A percentile compares a stretch with the other conserved stretches of the same genome.
These are phyloP conservation scores for Willisornis vidua DNA, from an alignment of 2,113 vertebrate genomes.

Conservation along the genomic window DNA sequence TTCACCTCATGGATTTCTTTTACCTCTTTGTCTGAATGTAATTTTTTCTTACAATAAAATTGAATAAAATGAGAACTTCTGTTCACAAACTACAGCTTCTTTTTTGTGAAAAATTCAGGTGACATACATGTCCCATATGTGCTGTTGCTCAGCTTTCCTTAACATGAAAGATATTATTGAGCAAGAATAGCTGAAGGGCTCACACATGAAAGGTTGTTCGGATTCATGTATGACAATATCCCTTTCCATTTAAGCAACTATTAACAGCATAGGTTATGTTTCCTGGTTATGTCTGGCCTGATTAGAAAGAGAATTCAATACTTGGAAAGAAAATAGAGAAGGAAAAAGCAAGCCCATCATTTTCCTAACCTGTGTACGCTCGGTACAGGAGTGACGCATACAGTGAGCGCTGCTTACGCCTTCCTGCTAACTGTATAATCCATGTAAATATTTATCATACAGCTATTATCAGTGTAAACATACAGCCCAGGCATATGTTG, in stretches of 20 bases:
- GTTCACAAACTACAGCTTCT: neutral
- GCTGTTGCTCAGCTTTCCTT: neutral
- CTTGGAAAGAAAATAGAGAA: conserved; percentile 9
- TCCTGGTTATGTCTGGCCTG: neutral
- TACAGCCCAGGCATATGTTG: conserved; percentile 23
- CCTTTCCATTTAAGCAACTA: neutral
- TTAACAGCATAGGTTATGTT: conserved; percentile 6
- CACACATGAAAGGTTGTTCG: neutral
- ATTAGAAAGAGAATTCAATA: neutral
- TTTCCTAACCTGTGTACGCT: neutral
- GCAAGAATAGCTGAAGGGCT: neutral
- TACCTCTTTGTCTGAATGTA: neutral
- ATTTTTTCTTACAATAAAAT: neutral
- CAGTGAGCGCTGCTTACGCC: neutral
- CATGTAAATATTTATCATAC: conserved; percentile 55
- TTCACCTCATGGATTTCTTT: neutral
- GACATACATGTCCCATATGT: rapidly evolving
- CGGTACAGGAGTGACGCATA: conserved; percentile 28
- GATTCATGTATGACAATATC: neutral
- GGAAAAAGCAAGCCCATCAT: neutral
- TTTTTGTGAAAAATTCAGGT: neutral
- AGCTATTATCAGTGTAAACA: conserved; percentile 54
- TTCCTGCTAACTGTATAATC: conserved; percentile 53
- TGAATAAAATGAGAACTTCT: neutral
- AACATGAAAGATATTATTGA: neutral